phyloP scores from a whole-genome alignment of 2,113 vertebrate species.

The Leptobrachium ailaonicum region DNA sequence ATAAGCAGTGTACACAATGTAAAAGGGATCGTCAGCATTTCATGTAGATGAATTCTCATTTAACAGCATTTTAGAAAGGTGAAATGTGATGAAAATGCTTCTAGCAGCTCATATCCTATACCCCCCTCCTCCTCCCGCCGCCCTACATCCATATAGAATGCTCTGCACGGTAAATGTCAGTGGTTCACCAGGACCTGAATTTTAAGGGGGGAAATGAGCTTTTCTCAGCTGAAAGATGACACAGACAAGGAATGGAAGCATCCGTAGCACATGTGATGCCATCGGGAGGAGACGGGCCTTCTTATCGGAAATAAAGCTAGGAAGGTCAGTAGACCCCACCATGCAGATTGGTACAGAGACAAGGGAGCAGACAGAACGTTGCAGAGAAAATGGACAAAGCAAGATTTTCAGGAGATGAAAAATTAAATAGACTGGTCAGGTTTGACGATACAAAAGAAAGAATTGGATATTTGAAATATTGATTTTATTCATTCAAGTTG shows the following conservation, averaged over 20 bases:
- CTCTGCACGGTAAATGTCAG: constrained; percentile 31
- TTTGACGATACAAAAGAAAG: too few relatives aligned
- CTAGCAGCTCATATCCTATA: constrained; percentile 17
- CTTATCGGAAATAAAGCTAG: background rate
- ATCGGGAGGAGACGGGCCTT: background rate
- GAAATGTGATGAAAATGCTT: constrained; percentile 19
- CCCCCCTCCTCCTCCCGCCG: constrained; percentile 27
- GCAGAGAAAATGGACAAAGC: background rate
- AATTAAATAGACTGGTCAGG: background rate
- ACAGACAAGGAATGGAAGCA: constrained; percentile 28
- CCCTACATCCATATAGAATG: constrained; percentile 39
- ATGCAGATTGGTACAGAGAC: background rate
- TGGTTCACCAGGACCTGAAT: constrained; percentile 32
- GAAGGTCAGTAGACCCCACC: background rate
- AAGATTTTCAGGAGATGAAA: background rate
- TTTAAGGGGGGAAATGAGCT: constrained; percentile 14
- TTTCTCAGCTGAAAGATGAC: constrained; percentile 13
- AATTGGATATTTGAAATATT: too few relatives aligned
- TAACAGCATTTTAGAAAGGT: constrained; percentile 22
- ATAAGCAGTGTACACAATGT: background rate
- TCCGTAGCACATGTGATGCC: constrained; percentile 1
- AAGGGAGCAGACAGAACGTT: background rate
- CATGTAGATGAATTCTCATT: background rate
- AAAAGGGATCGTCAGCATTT: background rate
- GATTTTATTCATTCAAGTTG: too few relatives aligned